Conservation (phyloP, 1,140 invertebrate genomes). For the Drosophila novamexicana region DNA sequence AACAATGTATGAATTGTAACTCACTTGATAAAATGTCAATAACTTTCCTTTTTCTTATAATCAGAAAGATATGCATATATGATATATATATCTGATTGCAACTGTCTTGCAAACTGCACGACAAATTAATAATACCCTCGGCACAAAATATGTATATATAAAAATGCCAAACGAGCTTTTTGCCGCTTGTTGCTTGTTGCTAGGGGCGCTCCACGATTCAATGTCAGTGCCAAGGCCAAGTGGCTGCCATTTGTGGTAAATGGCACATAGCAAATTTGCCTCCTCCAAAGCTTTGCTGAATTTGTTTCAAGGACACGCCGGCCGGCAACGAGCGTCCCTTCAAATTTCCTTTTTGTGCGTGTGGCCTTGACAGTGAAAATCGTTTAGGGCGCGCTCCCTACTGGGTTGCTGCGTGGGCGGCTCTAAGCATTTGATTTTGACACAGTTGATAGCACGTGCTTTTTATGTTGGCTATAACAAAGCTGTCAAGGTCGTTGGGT, state of each 20-base stretch:
- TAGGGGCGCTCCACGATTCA: constrained; percentile 50
- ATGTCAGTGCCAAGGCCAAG: constrained; percentile 70
- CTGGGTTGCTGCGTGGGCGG: constrained; percentile 28
- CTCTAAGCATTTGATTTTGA: constrained; percentile 53
- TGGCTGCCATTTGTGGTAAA: constrained; percentile 51
- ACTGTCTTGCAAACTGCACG: background rate
- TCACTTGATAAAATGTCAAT: no score
- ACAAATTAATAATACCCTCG: background rate
- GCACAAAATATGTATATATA: background rate
- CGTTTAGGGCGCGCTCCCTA: constrained; percentile 63
- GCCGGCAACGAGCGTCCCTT: constrained; percentile 53
- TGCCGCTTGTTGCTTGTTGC: constrained; percentile 34
- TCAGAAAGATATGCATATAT: background rate
- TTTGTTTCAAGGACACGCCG: constrained; percentile 67
- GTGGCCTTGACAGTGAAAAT: constrained; percentile 68
- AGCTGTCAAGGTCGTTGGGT: constrained; percentile 63
- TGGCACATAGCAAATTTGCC: constrained; percentile 31
- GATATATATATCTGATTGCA: background rate
- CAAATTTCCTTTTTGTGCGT: constrained; percentile 52
- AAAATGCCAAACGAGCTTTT: constrained; percentile 43
- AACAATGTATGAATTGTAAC: no score
- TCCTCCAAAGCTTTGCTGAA: constrained; percentile 59
- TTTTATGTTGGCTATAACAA: constrained; percentile 40
- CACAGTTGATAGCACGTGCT: constrained; percentile 79
- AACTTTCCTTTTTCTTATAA: no score